Evolutionary conservation across 2,888 invertebrate species (phyloP).

Genomic region (Synanthedon andrenaeformis): DNA sequence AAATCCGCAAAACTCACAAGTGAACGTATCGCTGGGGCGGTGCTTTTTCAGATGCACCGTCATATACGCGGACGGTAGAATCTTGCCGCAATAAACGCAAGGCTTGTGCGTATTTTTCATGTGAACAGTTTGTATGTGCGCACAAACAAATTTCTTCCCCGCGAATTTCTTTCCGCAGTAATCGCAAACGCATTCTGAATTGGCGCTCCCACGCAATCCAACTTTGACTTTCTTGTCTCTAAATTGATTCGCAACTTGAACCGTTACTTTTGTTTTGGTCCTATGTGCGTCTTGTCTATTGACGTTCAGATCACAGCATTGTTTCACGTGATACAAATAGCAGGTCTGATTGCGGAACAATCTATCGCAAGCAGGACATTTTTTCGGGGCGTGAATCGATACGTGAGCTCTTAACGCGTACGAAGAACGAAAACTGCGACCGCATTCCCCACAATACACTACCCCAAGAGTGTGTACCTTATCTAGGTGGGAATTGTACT

Average conservation of each 20-base stretch:
- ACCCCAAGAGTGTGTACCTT: slow-evolving; percentile 31
- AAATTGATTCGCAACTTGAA: slow-evolving; percentile 28
- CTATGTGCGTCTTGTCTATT: slow-evolving; percentile 17
- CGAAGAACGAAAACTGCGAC: slow-evolving; percentile 31
- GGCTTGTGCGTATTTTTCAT: slow-evolving; percentile 46
- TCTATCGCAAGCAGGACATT: slow-evolving; percentile 42
- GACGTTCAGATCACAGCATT: slow-evolving; percentile 38
- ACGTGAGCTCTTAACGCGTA: slow-evolving; percentile 40
- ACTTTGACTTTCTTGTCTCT: slow-evolving; percentile 32
- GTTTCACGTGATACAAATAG: slow-evolving; percentile 40
- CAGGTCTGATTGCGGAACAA: slow-evolving; percentile 45
- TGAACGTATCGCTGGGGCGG: slow-evolving; percentile 16
- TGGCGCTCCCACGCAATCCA: slow-evolving; percentile 36
- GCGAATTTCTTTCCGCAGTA: slow-evolving; percentile 49
- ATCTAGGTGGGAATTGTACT: slow-evolving; percentile 23
- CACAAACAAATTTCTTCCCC: slow-evolving; percentile 41
- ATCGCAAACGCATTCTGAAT: slow-evolving; percentile 44
- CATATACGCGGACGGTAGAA: slow-evolving; percentile 50
- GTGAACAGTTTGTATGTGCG: slow-evolving; percentile 58
- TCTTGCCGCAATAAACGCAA: slow-evolving; percentile 46
- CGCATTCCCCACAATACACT: slow-evolving; percentile 46
- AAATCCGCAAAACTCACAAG: slow-evolving; percentile 39
- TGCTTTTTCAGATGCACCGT: slow-evolving; percentile 44
- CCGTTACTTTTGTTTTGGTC: slow-evolving; percentile 25
- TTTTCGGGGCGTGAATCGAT: slow-evolving; percentile 31